Evolutionary conservation across 2,888 invertebrate genomes (phyloP).

Genomic region (Cyrtodaria siliqua): DNA sequence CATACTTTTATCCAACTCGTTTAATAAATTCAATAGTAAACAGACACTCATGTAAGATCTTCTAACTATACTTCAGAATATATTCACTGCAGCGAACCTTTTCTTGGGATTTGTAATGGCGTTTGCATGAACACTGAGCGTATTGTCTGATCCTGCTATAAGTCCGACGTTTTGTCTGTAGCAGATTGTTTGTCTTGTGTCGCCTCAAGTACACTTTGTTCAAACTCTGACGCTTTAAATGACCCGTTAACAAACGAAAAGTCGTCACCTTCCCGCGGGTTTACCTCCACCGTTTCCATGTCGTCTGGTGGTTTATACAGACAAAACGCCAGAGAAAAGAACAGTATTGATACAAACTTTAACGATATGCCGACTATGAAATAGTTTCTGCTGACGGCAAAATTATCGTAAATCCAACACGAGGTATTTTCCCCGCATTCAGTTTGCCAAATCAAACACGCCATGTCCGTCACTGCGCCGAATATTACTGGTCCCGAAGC

Average conservation of each 20-base stretch:
- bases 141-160: too few species aligned
- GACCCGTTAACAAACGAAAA: slow-evolving; percentile 60
- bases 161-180: too few species aligned
- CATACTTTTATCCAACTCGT: too few species aligned
- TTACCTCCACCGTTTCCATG: background rate
- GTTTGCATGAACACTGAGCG: too few species aligned
- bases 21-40: too few species aligned
- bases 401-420: slow-evolving; percentile 71
- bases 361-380: slow-evolving; percentile 61
- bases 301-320: slow-evolving; percentile 63
- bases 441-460: slow-evolving; percentile 69
- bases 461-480: slow-evolving; percentile 67
- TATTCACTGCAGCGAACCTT: too few species aligned
- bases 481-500: slow-evolving; percentile 71
- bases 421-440: slow-evolving; percentile 68
- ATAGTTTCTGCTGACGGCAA: slow-evolving; percentile 65
- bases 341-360: slow-evolving; percentile 57
- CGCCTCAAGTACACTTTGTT: slow-evolving; percentile 31
- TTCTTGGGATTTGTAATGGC: too few species aligned
- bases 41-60: too few species aligned
- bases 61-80: too few species aligned
- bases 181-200: too few species aligned
- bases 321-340: slow-evolving; percentile 64
- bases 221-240: slow-evolving; percentile 53
- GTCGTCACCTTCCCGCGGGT: slow-evolving; percentile 41